Evolutionary conservation across 2,888 invertebrate genomes (phyloP).

Genomic region (Seira ritae): DNA sequence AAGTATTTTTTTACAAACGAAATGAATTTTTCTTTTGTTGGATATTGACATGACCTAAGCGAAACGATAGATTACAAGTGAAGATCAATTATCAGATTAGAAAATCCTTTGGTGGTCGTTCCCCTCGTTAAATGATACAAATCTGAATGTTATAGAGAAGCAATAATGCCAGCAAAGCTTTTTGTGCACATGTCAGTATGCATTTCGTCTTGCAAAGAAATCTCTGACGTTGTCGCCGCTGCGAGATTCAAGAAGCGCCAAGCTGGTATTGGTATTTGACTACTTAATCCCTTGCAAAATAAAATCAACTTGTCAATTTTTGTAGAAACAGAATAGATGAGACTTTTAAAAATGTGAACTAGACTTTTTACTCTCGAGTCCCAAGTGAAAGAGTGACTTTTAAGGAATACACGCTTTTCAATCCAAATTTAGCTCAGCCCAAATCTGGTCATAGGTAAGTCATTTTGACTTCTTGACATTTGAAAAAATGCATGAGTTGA

Average conservation of each 20-base stretch:
- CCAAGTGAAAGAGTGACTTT: slow-evolving; percentile 1
- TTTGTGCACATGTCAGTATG: neutral
- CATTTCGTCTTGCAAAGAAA: too few relatives aligned
- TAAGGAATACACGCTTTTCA: neutral
- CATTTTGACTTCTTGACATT: neutral
- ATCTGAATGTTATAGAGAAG: slow-evolving; percentile 28
- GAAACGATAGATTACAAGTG: slow-evolving; percentile 4
- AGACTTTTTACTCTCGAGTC: too few relatives aligned
- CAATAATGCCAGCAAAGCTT: neutral
- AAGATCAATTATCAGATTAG: slow-evolving; percentile 52
- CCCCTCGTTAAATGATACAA: slow-evolving; percentile 47
- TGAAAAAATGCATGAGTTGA: neutral
- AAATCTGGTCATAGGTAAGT: neutral
- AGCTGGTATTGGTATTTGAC: neutral
- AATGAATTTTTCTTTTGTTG: neutral
- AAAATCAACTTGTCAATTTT: too few relatives aligned
- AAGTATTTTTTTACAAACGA: neutral
- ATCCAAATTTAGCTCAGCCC: neutral
- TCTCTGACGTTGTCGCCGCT: too few relatives aligned
- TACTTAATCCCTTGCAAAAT: too few relatives aligned
- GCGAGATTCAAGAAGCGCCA: too few relatives aligned
- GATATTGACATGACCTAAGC: neutral
- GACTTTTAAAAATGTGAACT: too few relatives aligned
- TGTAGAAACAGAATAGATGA: too few relatives aligned
- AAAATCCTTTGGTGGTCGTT: slow-evolving; percentile 46